Evolutionary conservation across 2,888 invertebrate species (phyloP).

Genomic region (Opisthograptis luteolata): DNA sequence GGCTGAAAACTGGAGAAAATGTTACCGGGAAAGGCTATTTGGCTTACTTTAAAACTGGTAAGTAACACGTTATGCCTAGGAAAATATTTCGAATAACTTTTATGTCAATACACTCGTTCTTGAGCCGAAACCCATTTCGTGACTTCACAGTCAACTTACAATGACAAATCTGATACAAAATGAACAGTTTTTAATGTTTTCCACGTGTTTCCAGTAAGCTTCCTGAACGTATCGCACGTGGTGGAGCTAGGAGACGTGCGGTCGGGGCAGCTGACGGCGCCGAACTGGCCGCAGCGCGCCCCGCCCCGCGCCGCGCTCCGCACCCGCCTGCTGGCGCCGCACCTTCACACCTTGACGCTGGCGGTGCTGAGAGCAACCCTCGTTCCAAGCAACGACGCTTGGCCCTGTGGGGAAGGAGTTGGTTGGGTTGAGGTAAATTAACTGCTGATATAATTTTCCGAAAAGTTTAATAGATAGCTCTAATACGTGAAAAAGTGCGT

Average conservation of each 20-base stretch:
- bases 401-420: constrained; percentile 73
- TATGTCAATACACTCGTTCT: too few relatives aligned
- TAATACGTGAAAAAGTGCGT: too few relatives aligned
- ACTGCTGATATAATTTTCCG: neutral
- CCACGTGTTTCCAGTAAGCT: constrained; percentile 56
- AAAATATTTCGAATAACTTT: too few relatives aligned
- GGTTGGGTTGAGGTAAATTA: constrained; percentile 80
- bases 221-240: constrained; percentile 65
- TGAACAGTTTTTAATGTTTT: neutral
- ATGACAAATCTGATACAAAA: too few relatives aligned
- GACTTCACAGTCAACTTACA: too few relatives aligned
- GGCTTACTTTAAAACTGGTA: constrained; percentile 87
- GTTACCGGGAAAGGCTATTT: constrained; percentile 87
- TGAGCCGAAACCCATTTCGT: too few relatives aligned
- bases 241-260: constrained; percentile 50
- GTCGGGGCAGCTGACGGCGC: constrained; percentile 56
- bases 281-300: constrained; percentile 68
- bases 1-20: constrained; percentile 85
- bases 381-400: constrained; percentile 34
- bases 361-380: constrained; percentile 56
- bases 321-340: constrained; percentile 66
- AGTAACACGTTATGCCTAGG: constrained; percentile 44
- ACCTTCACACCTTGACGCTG: constrained; percentile 61
- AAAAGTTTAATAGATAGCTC: too few relatives aligned
- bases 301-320: constrained; percentile 55